Percentiles rank a stretch among this genome's conserved stretches.
Conservation (phyloP, 1,140 invertebrate genomes). For the Drosophila tsacasi region DNA sequence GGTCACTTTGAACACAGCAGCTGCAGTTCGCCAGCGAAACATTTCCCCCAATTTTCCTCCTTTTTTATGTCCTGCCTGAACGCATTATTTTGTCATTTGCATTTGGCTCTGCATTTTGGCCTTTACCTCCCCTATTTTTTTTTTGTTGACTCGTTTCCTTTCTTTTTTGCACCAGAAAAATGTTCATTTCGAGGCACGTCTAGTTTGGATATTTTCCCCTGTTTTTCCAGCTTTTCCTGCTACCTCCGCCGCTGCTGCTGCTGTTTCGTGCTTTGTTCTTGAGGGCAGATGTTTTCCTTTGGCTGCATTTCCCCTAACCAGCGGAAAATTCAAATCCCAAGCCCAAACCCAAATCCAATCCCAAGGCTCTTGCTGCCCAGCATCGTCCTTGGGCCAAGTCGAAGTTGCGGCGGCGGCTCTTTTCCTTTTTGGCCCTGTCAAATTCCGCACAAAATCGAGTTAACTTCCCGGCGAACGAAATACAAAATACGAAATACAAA, state of each 20-base stretch:
- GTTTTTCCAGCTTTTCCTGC: slow-evolving; percentile 5
- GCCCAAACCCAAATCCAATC: slow-evolving; percentile 46
- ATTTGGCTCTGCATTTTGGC: slow-evolving; percentile 37
- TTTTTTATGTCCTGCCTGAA: slow-evolving; percentile 39
- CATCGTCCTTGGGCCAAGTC: slow-evolving; percentile 35
- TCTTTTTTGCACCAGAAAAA: slow-evolving; percentile 11
- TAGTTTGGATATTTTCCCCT: slow-evolving; percentile 7
- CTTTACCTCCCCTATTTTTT: neutral
- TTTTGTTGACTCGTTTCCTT: neutral
- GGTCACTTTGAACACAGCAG: neutral
- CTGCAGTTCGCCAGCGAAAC: slow-evolving; percentile 11
- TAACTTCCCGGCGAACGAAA: slow-evolving; percentile 26
- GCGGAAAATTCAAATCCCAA: slow-evolving; percentile 41
- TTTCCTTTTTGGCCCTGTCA: slow-evolving; percentile 23
- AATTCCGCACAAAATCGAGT: slow-evolving; percentile 50
- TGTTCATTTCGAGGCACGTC: slow-evolving; percentile 36
- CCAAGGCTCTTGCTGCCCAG: slow-evolving; percentile 32
- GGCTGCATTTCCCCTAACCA: slow-evolving; percentile 30
- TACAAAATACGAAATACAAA: slow-evolving; percentile 14
- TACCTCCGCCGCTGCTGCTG: slow-evolving; percentile 8
- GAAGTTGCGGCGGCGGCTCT: slow-evolving; percentile 41
- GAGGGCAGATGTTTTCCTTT: slow-evolving; percentile 44
- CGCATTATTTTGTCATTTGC: slow-evolving; percentile 58
- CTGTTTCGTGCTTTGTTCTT: slow-evolving; percentile 40
- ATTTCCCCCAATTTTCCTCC: slow-evolving; percentile 16